These are phyloP conservation scores for Ernsta delagoae DNA, from an alignment of 2,888 invertebrate genomes.

Conservation along the genomic window DNA sequence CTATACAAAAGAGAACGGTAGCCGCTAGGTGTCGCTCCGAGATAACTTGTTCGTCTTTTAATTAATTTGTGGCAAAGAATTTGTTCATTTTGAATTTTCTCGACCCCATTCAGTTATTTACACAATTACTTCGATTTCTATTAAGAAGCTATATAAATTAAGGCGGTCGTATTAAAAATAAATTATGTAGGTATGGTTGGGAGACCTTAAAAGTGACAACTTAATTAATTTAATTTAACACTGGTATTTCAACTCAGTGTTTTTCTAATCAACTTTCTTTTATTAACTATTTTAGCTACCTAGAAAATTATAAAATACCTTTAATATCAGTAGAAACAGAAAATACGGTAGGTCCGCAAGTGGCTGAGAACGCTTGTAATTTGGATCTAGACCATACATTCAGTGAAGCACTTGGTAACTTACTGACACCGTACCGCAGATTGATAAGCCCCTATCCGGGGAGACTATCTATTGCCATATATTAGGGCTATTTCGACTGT, in stretches of 20 bases:
- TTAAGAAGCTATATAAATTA: slow-evolving; percentile 61
- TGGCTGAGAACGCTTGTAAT: too few species aligned
- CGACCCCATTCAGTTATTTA: slow-evolving; percentile 62
- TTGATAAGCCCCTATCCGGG: slow-evolving; percentile 66
- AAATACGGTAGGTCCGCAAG: too few species aligned
- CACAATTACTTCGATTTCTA: slow-evolving; percentile 68
- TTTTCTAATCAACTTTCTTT: too few species aligned
- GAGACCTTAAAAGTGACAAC: slow-evolving; percentile 19
- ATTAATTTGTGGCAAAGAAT: slow-evolving; percentile 80
- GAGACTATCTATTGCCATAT: slow-evolving; percentile 55
- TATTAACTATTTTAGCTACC: too few species aligned
- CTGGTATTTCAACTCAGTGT: neutral
- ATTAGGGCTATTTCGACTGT: slow-evolving; percentile 56
- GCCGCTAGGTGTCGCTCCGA: slow-evolving; percentile 80
- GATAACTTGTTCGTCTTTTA: slow-evolving; percentile 81
- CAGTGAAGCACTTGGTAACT: slow-evolving; percentile 55
- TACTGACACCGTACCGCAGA: slow-evolving; percentile 71
- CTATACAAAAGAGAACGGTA: slow-evolving; percentile 75
- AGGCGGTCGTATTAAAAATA: slow-evolving; percentile 37
- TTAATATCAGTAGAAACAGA: too few species aligned
- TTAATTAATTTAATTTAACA: slow-evolving; percentile 19
- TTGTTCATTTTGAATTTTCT: slow-evolving; percentile 73
- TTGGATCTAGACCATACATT: too few species aligned
- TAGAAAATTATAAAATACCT: too few species aligned
- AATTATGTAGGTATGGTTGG: slow-evolving; percentile 7